A percentile compares a stretch with the other conserved stretches of the same genome.
Evolutionary conservation across 2,113 vertebrate genomes (phyloP).

Genomic region (Sturnus vulgaris): DNA sequence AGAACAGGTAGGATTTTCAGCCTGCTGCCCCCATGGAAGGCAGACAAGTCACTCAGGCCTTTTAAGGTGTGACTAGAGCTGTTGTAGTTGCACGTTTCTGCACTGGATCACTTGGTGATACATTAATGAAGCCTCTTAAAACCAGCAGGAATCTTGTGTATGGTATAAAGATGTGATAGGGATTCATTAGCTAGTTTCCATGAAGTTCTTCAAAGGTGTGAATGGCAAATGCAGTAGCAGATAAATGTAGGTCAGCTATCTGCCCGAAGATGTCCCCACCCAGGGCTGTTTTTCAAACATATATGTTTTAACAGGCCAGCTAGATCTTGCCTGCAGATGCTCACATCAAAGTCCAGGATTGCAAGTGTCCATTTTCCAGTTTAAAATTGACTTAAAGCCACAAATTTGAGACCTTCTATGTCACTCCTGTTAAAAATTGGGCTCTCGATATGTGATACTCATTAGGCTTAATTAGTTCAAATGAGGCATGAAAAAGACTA

Average conservation of each 20-base stretch:
- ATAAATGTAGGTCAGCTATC: not conserved
- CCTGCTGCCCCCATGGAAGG: not conserved
- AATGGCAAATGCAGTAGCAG: not conserved
- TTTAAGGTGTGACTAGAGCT: not conserved
- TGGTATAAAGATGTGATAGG: not conserved
- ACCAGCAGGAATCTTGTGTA: not conserved
- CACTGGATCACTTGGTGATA: not conserved
- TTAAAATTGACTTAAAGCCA: not conserved
- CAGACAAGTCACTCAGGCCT: not conserved
- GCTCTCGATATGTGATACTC: not conserved
- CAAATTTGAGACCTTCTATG: not conserved
- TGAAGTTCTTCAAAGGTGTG: not conserved
- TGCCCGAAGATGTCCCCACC: not conserved
- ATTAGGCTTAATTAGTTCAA: slow-evolving; percentile 18
- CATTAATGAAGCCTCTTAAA: not conserved
- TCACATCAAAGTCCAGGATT: not conserved
- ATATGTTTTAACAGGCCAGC: not conserved
- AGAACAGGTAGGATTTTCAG: not conserved
- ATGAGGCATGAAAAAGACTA: not conserved
- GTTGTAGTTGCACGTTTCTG: not conserved
- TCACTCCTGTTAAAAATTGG: not conserved
- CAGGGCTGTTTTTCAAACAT: not conserved
- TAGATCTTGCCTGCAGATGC: not conserved
- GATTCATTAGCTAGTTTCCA: not conserved
- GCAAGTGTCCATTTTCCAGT: not conserved